Conservation (phyloP, 1,140 invertebrate species). For the Ooceraea biroi region DNA sequence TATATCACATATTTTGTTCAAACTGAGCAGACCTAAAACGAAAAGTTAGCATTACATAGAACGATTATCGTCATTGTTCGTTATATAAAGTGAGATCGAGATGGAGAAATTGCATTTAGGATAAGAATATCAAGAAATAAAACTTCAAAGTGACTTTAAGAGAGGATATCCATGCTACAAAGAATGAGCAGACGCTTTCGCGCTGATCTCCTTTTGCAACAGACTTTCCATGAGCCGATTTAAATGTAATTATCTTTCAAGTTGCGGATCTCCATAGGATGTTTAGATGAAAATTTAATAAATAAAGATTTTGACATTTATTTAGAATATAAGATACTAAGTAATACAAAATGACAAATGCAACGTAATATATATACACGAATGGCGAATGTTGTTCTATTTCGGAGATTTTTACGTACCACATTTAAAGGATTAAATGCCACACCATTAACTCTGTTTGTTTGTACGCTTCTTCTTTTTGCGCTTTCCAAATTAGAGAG, state of each 20-base stretch:
- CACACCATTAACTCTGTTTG: constrained; percentile 72
- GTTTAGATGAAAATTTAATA: not conserved
- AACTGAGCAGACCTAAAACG: too few species aligned
- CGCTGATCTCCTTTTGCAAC: constrained; percentile 13
- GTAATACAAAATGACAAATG: too few species aligned
- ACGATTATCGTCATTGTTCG: too few species aligned
- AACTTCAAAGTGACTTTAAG: not conserved
- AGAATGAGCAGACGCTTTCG: constrained; percentile 31
- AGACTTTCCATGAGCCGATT: constrained; percentile 74
- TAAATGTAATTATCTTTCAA: constrained; percentile 2
- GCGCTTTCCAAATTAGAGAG: constrained; percentile 91
- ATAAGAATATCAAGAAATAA: not conserved
- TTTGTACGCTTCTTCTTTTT: constrained; percentile 88
- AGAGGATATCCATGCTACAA: not conserved
- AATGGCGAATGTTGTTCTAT: not conserved
- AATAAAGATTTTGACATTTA: not conserved
- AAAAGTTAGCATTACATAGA: constrained; percentile 17
- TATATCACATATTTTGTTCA: too few species aligned
- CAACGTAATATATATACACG: not conserved
- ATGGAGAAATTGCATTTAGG: not conserved
- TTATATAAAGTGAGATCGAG: not conserved
- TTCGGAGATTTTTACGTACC: constrained; percentile 31
- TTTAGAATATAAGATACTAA: too few species aligned
- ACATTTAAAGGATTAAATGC: constrained; percentile 27
- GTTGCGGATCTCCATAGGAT: constrained; percentile 13